These are phyloP conservation scores for Papilio protenor DNA, from an alignment of 2,888 invertebrate species.

Conservation along the genomic window DNA sequence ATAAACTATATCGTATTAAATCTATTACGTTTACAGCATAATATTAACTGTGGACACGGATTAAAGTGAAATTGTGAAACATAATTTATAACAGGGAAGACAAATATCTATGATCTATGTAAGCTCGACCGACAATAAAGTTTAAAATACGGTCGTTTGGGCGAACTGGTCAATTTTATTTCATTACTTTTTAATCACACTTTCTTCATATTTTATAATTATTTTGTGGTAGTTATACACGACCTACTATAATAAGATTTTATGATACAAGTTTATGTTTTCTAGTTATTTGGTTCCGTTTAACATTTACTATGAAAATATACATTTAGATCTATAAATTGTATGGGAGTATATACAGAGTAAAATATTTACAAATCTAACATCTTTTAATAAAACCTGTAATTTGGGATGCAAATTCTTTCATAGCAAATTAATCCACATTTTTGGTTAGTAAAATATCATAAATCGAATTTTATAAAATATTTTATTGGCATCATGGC, in stretches of 20 bases:
- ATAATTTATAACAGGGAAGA: conserved; percentile 52
- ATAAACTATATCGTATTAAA: conserved; percentile 13
- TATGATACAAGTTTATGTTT: conserved; percentile 50
- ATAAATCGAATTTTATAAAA: not conserved
- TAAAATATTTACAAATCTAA: conserved; percentile 67
- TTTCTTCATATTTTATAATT: conserved; percentile 46
- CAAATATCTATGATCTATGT: conserved; percentile 56
- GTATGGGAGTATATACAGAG: conserved; percentile 63
- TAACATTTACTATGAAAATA: conserved; percentile 83
- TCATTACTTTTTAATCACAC: conserved; percentile 52
- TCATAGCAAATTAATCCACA: conserved; percentile 38
- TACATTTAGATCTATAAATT: conserved; percentile 74
- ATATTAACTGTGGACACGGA: conserved; percentile 9
- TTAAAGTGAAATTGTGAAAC: conserved; percentile 18
- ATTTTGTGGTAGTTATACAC: conserved; percentile 48
- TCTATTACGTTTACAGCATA: conserved; percentile 2
- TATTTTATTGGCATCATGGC: not conserved
- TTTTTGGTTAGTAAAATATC: not conserved
- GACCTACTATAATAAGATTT: conserved; percentile 45
- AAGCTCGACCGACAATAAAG: conserved; percentile 62
- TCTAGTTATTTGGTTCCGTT: conserved; percentile 81
- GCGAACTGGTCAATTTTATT: conserved; percentile 43
- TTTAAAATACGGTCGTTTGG: conserved; percentile 24
- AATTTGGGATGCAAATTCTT: conserved; percentile 51
- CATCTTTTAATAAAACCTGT: conserved; percentile 52